A percentile compares a stretch with the other conserved stretches of the same genome.
These are phyloP conservation scores for Matsumyia berberina DNA, from an alignment of 2,888 invertebrate species.

Conservation along the genomic window DNA sequence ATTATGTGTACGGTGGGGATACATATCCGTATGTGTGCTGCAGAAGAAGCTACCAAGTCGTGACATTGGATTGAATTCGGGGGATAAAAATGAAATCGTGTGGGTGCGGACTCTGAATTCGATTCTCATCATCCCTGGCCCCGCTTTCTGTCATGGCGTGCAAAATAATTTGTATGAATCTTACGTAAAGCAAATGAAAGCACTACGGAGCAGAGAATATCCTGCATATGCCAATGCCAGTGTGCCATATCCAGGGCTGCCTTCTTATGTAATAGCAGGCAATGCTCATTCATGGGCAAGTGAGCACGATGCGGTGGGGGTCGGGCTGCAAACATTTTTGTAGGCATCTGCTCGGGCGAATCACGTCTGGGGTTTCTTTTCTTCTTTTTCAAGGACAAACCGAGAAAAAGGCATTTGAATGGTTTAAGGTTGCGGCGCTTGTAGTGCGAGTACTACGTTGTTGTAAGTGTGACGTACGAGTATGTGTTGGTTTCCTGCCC, in stretches of 20 bases:
- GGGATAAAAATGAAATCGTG: slow-evolving; percentile 41
- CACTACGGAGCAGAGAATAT: slow-evolving; percentile 39
- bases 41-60: slow-evolving; percentile 21
- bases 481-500: neutral
- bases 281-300: slow-evolving; percentile 51
- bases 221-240: slow-evolving; percentile 44
- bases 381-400: slow-evolving; percentile 28
- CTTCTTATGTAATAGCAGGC: slow-evolving; percentile 23
- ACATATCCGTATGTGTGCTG: slow-evolving; percentile 10
- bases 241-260: neutral
- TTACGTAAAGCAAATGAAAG: slow-evolving; percentile 49
- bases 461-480: neutral
- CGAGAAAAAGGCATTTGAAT: slow-evolving; percentile 36
- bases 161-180: slow-evolving; percentile 54
- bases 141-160: slow-evolving; percentile 11
- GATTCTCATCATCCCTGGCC: slow-evolving; percentile 32
- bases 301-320: slow-evolving; percentile 2
- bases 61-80: slow-evolving; percentile 36
- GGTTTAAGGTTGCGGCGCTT: slow-evolving; percentile 21
- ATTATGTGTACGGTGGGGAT: slow-evolving; percentile 2
- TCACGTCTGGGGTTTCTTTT: slow-evolving; percentile 37
- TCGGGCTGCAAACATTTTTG: neutral
- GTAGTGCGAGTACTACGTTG: neutral
- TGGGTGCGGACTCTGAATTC: slow-evolving; percentile 44
- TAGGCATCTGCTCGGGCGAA: slow-evolving; percentile 42